Conservation (phyloP, 2,113 vertebrate genomes). For the Phalacrocorax aristotelis region DNA sequence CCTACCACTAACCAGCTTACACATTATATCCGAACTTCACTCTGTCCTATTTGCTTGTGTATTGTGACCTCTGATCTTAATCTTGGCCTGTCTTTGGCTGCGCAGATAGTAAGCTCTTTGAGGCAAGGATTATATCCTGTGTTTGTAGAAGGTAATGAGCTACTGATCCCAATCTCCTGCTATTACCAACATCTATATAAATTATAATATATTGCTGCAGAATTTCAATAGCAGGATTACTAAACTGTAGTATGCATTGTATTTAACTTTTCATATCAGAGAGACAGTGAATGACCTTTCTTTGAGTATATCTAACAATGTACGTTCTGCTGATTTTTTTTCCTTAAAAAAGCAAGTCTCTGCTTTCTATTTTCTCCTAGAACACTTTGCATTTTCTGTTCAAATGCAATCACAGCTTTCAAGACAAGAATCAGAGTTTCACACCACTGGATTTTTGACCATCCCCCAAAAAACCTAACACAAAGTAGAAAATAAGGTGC, state of each 20-base stretch:
- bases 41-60: background rate
- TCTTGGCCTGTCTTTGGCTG: conserved; percentile 7
- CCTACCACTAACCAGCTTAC: background rate
- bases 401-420: background rate
- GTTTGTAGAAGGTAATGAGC: conserved; percentile 14
- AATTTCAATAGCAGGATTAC: background rate
- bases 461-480: background rate
- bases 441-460: background rate
- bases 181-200: background rate
- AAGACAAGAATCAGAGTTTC: background rate
- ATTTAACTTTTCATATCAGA: background rate
- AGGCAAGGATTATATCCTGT: conserved; percentile 37
- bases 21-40: background rate
- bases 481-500: background rate
- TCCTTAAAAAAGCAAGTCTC: background rate
- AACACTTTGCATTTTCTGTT: background rate
- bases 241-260: background rate
- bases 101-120: background rate
- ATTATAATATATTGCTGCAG: background rate
- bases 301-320: background rate
- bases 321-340: background rate
- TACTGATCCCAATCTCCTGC: conserved; percentile 8
- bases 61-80: conserved; percentile 52
- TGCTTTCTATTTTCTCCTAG: background rate
- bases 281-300: background rate